These are phyloP conservation scores for Burhinus oedicnemus DNA, from an alignment of 2,113 vertebrate genomes.

Conservation along the genomic window DNA sequence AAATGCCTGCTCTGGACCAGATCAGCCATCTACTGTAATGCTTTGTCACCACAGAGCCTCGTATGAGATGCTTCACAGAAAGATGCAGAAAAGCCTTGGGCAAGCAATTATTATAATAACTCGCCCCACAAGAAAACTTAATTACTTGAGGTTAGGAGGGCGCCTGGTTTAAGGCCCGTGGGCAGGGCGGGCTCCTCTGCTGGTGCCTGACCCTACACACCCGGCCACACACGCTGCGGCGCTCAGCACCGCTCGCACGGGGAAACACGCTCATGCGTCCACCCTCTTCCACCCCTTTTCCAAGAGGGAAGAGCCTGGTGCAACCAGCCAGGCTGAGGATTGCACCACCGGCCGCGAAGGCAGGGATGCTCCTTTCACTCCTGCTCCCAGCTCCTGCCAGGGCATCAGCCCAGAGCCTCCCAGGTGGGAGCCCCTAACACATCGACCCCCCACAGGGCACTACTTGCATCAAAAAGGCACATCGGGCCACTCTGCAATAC, in stretches of 20 bases:
- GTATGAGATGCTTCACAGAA: neutral
- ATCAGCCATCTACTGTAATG: neutral
- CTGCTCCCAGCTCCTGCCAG: neutral
- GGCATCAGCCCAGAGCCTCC: neutral
- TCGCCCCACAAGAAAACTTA: conserved; percentile 31
- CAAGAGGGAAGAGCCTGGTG: neutral
- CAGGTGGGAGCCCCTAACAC: neutral
- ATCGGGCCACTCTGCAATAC: neutral
- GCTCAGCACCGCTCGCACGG: fast-evolving
- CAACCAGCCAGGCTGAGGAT: fast-evolving
- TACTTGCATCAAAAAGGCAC: neutral
- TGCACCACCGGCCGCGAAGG: fast-evolving
- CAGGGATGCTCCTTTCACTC: neutral
- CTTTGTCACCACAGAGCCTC: neutral
- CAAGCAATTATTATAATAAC: conserved; percentile 11
- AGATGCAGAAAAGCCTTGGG: neutral
- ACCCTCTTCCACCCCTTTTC: neutral
- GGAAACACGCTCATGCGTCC: fast-evolving
- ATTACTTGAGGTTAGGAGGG: conserved; percentile 47
- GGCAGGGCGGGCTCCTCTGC: neutral
- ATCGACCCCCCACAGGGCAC: neutral
- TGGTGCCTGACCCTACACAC: neutral
- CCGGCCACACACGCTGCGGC: fast-evolving
- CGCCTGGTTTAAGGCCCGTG: fast-evolving
- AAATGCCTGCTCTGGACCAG: neutral